These are phyloP conservation scores for Teinopalpus imperialis DNA, from an alignment of 2,888 invertebrate species.

Conservation along the genomic window DNA sequence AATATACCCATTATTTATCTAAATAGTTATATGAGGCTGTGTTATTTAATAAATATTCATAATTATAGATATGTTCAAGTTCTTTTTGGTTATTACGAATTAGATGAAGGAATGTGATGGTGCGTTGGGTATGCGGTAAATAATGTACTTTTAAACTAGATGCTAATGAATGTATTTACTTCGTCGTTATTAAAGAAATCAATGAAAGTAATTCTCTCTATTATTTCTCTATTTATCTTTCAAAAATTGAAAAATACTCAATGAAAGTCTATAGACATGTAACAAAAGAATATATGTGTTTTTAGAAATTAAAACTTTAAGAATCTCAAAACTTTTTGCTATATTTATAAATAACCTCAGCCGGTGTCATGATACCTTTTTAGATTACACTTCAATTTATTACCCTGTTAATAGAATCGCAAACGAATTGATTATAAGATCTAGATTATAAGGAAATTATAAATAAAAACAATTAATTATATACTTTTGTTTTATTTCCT, in stretches of 20 bases:
- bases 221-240: too few species aligned
- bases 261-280: too few species aligned
- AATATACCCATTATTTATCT: too few species aligned
- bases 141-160: background rate
- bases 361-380: constrained; percentile 3
- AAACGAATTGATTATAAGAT: constrained; percentile 17
- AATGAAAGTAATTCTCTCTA: too few species aligned
- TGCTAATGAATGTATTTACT: too few species aligned
- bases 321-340: too few species aligned
- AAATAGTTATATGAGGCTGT: constrained; percentile 15
- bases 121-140: background rate
- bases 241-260: too few species aligned
- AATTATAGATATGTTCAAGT: background rate
- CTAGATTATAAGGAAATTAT: constrained; percentile 14
- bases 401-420: constrained; percentile 10
- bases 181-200: too few species aligned
- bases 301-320: too few species aligned
- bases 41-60: constrained; percentile 11
- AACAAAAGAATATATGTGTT: too few species aligned
- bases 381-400: constrained; percentile 9
- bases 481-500: background rate
- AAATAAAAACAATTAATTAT: constrained; percentile 4
- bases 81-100: background rate
- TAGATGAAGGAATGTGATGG: constrained; percentile 8
- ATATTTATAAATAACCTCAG: constrained; percentile 4